A percentile compares a stretch with the other conserved stretches of the same genome.
These are phyloP conservation scores for Xiphophorus birchmanni DNA, from an alignment of 2,797 vertebrate species.

Conservation along the genomic window DNA sequence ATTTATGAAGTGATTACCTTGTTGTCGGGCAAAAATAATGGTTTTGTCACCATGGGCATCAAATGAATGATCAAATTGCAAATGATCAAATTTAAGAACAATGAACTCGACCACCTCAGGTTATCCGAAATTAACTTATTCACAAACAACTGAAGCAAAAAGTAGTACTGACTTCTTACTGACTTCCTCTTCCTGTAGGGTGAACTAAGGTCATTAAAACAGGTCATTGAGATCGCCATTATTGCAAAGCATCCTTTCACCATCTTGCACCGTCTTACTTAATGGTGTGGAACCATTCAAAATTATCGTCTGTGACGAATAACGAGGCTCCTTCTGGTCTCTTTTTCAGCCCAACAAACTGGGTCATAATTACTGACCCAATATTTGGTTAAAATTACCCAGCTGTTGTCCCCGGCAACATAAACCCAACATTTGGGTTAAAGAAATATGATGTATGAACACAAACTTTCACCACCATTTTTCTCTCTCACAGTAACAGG, in stretches of 20 bases:
- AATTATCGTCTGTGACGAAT: background rate
- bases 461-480: background rate
- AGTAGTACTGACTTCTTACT: background rate
- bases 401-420: background rate
- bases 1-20: too few relatives aligned
- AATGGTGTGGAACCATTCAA: background rate
- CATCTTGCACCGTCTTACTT: background rate
- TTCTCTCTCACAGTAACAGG: background rate
- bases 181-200: background rate
- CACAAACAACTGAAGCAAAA: background rate
- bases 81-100: too few relatives aligned
- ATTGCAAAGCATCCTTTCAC: background rate
- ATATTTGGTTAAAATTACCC: conserved; percentile 2
- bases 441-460: background rate
- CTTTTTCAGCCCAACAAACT: background rate
- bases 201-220: background rate
- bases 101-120: too few relatives aligned
- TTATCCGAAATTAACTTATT: background rate
- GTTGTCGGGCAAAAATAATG: too few relatives aligned
- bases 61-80: too few relatives aligned
- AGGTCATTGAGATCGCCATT: background rate
- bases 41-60: too few relatives aligned
- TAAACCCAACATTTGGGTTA: background rate
- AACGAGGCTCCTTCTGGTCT: background rate
- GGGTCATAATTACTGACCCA: background rate